Base-by-base conservation (phyloP, 2,113 vertebrate species). In the Callaeas wilsoni region DNA sequence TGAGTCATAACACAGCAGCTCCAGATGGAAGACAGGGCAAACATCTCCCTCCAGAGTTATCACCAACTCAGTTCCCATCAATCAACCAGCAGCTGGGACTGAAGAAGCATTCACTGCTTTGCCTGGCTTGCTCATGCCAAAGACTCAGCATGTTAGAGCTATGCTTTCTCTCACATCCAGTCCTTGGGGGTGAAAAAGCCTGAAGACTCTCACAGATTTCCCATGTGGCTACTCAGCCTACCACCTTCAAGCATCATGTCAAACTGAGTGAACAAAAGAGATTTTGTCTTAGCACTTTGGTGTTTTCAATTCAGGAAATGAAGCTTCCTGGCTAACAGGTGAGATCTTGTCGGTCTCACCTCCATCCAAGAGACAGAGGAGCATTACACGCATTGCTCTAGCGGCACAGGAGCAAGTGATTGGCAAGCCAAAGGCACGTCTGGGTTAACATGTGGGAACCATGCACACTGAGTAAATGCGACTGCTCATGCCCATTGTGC, bases 11-110 rank as follows among this genome's bases (percentile, higher is more conserved):
- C 96, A 96, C 94, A 97, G 96, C 84, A 97, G 91, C 95, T 98
- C 98, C 98, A 98, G 98, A 98, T 97, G 98, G 97, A 98, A 97
- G 84, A 90, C 75, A 95, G 85, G 84, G 96, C 87, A 97, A 97
- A 97, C 84, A 90, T 95, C 83, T 98, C 97, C 94, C 97, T 95
- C 74, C 94, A 97, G 98, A 97, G 68, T 88, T 92, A 94, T 92
- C 95, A 94, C 94, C 67, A 44, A 26, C 67, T 97, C 89, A 69
- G 75, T 84, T 96, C 93, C 73, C 95, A 98, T 98, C 98, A 97
- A 98, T 98, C 98, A 98, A 56, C 90, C 53, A 70, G 75, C 97
- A 98, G 96, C 97, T 97, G 98, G 95, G 96, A 96, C 75, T 46
- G 53, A 95, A 87, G 87, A 93, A 78, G 76, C 50, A 47, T 60